Evolutionary conservation across 2,888 invertebrate genomes (phyloP).

Genomic region (Frankliniella intonsa): DNA sequence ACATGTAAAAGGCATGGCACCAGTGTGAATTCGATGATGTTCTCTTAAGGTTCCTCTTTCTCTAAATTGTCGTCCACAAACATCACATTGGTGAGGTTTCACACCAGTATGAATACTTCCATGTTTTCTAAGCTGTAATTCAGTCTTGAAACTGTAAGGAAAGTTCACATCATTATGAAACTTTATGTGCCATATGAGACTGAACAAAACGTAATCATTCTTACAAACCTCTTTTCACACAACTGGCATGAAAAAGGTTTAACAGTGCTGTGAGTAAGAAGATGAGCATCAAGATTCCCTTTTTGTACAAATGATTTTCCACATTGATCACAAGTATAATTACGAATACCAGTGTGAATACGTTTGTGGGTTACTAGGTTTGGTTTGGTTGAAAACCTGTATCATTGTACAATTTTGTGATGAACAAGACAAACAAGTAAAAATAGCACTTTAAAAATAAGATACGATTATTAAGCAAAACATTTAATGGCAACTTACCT

Average conservation of each 20-base stretch:
- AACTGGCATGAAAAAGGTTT: constrained; percentile 40
- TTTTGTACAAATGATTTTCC: constrained; percentile 44
- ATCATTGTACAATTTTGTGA: constrained; percentile 55
- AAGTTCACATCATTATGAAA: constrained; percentile 15
- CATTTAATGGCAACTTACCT: constrained; percentile 40
- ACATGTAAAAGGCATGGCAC: constrained; percentile 71
- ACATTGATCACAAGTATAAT: constrained; percentile 44
- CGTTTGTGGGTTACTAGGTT: constrained; percentile 41
- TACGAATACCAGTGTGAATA: constrained; percentile 43
- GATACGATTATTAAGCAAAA: constrained; percentile 26
- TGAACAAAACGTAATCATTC: no score
- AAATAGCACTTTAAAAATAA: constrained; percentile 1
- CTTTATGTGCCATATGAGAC: neutral
- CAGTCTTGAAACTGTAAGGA: constrained; percentile 50
- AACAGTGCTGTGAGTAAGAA: constrained; percentile 40
- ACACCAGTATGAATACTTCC: constrained; percentile 54
- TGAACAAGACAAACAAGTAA: neutral
- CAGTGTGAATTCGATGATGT: constrained; percentile 71
- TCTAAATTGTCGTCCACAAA: constrained; percentile 56
- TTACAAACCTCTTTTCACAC: constrained; percentile 40
- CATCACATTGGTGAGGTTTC: constrained; percentile 6
- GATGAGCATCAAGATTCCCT: constrained; percentile 41
- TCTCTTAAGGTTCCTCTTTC: constrained; percentile 67
- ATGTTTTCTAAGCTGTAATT: constrained; percentile 55
- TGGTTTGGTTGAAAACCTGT: constrained; percentile 41